Evolutionary conservation across 2,888 invertebrate genomes (phyloP).

Genomic region (Leucophora obtusa): DNA sequence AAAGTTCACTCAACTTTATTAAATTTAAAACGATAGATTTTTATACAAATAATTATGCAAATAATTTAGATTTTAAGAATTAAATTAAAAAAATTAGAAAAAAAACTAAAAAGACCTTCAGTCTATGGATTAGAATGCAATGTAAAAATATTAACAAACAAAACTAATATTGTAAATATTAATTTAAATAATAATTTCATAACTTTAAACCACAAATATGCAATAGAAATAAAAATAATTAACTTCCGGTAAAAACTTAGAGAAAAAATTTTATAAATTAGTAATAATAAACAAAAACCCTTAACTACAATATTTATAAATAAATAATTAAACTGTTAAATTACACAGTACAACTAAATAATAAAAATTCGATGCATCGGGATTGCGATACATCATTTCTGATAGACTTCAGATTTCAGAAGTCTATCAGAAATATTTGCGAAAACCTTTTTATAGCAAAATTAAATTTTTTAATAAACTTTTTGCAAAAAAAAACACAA

Average conservation of each 20-base stretch:
- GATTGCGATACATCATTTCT: no score
- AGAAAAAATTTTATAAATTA: neutral
- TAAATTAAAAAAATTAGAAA: no score
- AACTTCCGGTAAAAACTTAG: neutral
- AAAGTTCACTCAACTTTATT: slow-evolving; percentile 26
- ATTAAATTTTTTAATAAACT: no score
- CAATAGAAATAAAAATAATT: neutral
- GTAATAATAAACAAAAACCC: neutral
- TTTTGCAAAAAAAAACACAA: no score
- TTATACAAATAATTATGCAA: slow-evolving; percentile 7
- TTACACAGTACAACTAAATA: no score
- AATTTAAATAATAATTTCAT: neutral
- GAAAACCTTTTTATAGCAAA: no score
- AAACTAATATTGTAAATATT: neutral
- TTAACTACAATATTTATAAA: neutral
- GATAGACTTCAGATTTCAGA: no score
- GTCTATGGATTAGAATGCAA: neutral
- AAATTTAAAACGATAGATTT: neutral
- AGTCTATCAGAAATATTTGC: no score
- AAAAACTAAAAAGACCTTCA: slow-evolving; percentile 7
- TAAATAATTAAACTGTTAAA: neutral
- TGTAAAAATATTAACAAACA: slow-evolving; percentile 2
- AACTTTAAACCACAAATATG: neutral
- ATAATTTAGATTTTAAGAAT: neutral
- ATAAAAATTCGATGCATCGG: no score